These are phyloP conservation scores for Melanargia galathea DNA, from an alignment of 2,888 invertebrate genomes.

Conservation along the genomic window DNA sequence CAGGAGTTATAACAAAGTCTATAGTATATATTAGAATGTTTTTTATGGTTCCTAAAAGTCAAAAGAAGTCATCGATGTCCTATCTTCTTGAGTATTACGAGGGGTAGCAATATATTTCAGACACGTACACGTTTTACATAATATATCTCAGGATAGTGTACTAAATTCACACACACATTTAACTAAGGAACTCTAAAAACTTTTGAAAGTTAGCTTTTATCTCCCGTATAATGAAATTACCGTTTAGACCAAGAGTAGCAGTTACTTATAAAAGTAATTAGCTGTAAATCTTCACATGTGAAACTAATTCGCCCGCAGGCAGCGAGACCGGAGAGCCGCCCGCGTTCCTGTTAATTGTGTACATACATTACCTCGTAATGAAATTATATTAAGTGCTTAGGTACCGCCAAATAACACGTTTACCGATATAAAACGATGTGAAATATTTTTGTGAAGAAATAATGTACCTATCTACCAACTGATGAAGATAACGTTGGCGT, in stretches of 20 bases:
- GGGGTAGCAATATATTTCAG: too few species aligned
- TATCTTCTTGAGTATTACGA: too few species aligned
- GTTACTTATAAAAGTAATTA: constrained; percentile 44
- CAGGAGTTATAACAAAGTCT: background rate
- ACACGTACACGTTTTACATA: too few species aligned
- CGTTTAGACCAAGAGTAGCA: constrained; percentile 18
- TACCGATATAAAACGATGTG: background rate
- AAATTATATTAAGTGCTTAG: constrained; percentile 18
- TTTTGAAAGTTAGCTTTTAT: constrained; percentile 3
- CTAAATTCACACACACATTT: too few species aligned
- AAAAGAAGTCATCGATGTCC: too few species aligned
- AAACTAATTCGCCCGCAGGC: constrained; percentile 36
- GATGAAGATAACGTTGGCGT: too few species aligned
- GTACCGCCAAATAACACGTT: constrained; percentile 17
- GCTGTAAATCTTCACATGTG: constrained; percentile 44
- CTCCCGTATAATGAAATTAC: constrained; percentile 19
- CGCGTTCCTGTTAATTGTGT: constrained; percentile 27
- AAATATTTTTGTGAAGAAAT: background rate
- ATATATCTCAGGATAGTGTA: too few species aligned
- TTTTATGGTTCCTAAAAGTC: too few species aligned
- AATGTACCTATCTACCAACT: background rate
- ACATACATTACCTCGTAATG: constrained; percentile 22
- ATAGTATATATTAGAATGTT: too few species aligned
- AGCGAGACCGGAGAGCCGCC: constrained; percentile 23
- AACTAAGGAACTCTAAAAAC: background rate